Evolutionary conservation across 2,888 invertebrate genomes (phyloP).

Genomic region (Mythimna ferrago): DNA sequence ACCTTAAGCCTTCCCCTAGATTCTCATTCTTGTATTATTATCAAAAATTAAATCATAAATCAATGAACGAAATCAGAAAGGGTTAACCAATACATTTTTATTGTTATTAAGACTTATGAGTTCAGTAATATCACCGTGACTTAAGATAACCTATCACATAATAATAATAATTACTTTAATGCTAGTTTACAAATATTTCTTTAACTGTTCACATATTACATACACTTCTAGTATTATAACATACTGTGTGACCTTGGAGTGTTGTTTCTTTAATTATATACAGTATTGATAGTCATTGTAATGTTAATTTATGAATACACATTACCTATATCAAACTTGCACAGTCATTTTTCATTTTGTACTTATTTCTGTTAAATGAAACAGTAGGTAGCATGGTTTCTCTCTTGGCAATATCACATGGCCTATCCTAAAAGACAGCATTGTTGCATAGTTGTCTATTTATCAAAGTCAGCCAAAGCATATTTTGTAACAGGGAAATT

Average conservation of each 20-base stretch:
- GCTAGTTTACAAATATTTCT: too few species aligned
- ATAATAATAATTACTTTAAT: neutral
- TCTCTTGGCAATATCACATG: neutral
- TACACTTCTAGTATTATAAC: slow-evolving; percentile 13
- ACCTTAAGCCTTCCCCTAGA: neutral
- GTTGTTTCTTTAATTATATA: slow-evolving; percentile 10
- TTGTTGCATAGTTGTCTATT: too few species aligned
- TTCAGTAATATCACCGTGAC: neutral
- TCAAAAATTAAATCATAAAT: neutral
- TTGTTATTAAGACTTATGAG: neutral
- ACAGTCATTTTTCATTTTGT: slow-evolving; percentile 37
- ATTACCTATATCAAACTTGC: slow-evolving; percentile 26
- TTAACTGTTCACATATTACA: too few species aligned
- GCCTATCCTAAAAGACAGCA: neutral
- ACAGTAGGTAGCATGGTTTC: neutral
- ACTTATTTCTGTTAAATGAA: neutral
- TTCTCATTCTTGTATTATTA: too few species aligned
- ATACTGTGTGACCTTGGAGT: slow-evolving; percentile 41
- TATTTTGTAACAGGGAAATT: too few species aligned
- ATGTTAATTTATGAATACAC: slow-evolving; percentile 34
- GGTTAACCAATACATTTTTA: neutral
- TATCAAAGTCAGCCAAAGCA: too few species aligned
- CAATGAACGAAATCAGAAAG: neutral
- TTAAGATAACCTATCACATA: slow-evolving; percentile 34
- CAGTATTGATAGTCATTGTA: slow-evolving; percentile 30